phyloP scores from a whole-genome alignment of 2,888 invertebrate genomes.

The Hetaerina titia region DNA sequence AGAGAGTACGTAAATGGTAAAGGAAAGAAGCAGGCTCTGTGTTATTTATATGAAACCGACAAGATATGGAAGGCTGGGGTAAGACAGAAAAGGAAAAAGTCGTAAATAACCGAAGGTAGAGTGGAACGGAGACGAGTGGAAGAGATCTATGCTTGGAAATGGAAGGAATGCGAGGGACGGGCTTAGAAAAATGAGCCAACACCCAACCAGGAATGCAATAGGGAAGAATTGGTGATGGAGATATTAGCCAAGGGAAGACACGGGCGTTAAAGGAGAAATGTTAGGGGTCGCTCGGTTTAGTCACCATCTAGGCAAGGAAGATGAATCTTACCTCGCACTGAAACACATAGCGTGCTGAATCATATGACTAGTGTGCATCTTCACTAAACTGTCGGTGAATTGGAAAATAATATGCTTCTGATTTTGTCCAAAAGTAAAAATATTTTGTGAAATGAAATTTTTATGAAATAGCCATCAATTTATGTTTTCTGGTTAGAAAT shows the following conservation, averaged over 20 bases:
- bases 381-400: no score
- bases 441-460: no score
- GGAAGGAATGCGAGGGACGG: constrained; percentile 25
- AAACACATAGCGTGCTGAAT: background rate
- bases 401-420: no score
- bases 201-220: background rate
- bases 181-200: background rate
- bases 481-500: no score
- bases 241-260: background rate
- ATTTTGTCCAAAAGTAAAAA: no score
- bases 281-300: background rate
- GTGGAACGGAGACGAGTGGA: background rate
- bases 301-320: background rate
- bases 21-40: background rate
- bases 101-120: background rate
- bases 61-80: constrained; percentile 1
- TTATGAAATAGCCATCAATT: no score
- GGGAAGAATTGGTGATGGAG: constrained; percentile 3
- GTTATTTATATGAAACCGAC: constrained; percentile 3
- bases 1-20: background rate
- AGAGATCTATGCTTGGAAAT: background rate
- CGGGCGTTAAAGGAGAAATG: background rate
- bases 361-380: background rate
- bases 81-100: background rate
- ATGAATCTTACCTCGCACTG: background rate